A percentile compares a stretch with the other conserved stretches of the same genome.
Conservation (phyloP, 1,140 invertebrate species). For the Calliphora vicina region DNA sequence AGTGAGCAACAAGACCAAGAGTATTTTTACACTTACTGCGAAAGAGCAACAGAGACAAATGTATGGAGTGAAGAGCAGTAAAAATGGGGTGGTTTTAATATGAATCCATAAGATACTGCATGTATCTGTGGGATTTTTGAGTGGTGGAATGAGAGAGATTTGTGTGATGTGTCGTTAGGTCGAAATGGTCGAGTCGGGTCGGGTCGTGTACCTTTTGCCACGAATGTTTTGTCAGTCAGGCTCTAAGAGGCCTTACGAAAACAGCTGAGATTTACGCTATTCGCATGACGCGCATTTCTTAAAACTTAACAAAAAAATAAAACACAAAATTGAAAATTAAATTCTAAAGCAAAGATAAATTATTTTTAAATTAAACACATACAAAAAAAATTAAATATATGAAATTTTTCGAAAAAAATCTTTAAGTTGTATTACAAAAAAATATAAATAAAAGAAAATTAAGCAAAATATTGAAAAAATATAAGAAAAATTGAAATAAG, state of each 20-base stretch:
- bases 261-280: constrained; percentile 61
- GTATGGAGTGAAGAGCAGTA: neutral
- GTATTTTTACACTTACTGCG: neutral
- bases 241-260: constrained; percentile 64
- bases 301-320: constrained; percentile 39
- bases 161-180: constrained; percentile 64
- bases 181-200: constrained; percentile 64
- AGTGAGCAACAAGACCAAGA: constrained; percentile 10
- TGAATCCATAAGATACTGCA: constrained; percentile 16
- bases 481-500: neutral
- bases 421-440: neutral
- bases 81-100: constrained; percentile 18
- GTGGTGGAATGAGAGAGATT: constrained; percentile 61
- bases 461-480: neutral
- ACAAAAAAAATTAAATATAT: neutral
- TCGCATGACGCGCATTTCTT: constrained; percentile 60
- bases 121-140: constrained; percentile 40
- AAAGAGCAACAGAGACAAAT: constrained; percentile 39
- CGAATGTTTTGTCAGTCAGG: constrained; percentile 65
- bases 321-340: constrained; percentile 21
- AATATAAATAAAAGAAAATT: constrained; percentile 34
- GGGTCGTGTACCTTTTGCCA: constrained; percentile 65
- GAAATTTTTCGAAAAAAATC: constrained; percentile 38
- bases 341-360: neutral
- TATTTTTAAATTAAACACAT: constrained; percentile 10